Conservation (phyloP, 2,888 invertebrate species). For the Sarcophaga rosellei region DNA sequence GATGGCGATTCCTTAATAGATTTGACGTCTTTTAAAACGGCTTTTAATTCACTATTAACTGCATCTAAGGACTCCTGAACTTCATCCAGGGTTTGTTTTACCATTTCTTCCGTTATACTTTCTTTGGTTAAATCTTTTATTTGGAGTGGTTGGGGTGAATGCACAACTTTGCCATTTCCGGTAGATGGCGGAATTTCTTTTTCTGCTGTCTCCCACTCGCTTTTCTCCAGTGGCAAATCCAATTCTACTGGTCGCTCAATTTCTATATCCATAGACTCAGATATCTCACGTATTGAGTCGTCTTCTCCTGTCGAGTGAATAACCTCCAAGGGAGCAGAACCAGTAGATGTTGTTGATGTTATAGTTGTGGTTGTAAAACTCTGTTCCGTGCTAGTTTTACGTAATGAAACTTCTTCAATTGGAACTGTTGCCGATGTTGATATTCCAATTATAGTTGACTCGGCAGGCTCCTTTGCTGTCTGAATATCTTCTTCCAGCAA, state of each 20-base stretch:
- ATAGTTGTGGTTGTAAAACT: conserved; percentile 71
- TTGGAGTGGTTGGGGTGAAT: conserved; percentile 74
- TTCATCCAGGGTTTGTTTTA: conserved; percentile 86
- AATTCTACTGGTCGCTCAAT: conserved; percentile 70
- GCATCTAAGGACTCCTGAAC: conserved; percentile 87
- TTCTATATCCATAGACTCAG: conserved; percentile 70
- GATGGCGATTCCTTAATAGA: conserved; percentile 88
- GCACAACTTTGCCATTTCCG: conserved; percentile 75
- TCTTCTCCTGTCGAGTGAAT: conserved; percentile 75
- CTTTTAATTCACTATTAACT: conserved; percentile 87
- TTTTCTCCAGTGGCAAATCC: conserved; percentile 78
- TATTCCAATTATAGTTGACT: conserved; percentile 52
- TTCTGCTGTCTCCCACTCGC: conserved; percentile 80
- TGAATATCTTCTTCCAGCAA: conserved; percentile 70
- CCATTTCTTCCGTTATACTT: conserved; percentile 82
- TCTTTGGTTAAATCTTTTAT: conserved; percentile 69
- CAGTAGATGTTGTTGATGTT: conserved; percentile 71
- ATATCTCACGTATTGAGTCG: conserved; percentile 76
- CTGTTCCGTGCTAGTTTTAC: conserved; percentile 66
- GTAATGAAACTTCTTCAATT: conserved; percentile 13
- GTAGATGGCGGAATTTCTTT: conserved; percentile 75
- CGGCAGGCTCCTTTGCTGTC: conserved; percentile 46
- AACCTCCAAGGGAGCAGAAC: conserved; percentile 73
- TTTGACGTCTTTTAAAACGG: conserved; percentile 84
- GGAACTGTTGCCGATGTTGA: neutral